Evolutionary conservation across 2,113 vertebrate species (phyloP).

Genomic region (Zosterops lateralis): DNA sequence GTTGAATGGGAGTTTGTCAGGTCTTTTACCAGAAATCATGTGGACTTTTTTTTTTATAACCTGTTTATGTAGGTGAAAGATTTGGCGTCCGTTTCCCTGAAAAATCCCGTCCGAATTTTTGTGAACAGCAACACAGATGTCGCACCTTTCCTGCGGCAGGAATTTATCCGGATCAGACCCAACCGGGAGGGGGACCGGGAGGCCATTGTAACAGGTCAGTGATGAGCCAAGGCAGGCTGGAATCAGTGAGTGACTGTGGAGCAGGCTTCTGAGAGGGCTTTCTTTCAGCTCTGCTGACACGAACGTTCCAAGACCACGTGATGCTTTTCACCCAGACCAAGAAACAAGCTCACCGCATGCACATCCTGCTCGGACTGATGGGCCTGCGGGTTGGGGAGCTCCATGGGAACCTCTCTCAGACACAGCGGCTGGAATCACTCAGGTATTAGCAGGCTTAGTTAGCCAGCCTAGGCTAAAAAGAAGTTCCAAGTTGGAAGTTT

Average conservation of each 20-base stretch:
- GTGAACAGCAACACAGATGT: conserved; percentile 99
- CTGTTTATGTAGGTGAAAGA: conserved; percentile 86
- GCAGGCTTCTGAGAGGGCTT: neutral
- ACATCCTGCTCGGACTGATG: conserved; percentile 93
- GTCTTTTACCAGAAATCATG: neutral
- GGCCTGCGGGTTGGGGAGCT: conserved; percentile 93
- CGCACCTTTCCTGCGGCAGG: conserved; percentile 92
- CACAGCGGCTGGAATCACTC: conserved; percentile 90
- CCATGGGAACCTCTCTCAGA: conserved; percentile 94
- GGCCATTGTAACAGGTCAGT: conserved; percentile 88
- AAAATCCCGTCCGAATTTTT: conserved; percentile 89
- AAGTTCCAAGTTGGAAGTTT: neutral
- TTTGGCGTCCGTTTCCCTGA: conserved; percentile 91
- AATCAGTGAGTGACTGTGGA: neutral
- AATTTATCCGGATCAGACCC: conserved; percentile 90
- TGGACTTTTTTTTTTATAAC: neutral
- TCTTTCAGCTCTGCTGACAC: conserved; percentile 86
- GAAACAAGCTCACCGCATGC: conserved; percentile 96
- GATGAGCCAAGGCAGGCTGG: neutral
- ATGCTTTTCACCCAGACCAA: conserved; percentile 98
- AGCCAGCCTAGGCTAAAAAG: no score
- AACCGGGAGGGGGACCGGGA: conserved; percentile 92
- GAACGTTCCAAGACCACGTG: conserved; percentile 93
- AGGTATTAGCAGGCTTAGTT: conserved; percentile 69
- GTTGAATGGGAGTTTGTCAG: neutral